A percentile compares a stretch with the other conserved stretches of the same genome.
Evolutionary conservation across 2,113 vertebrate species (phyloP).

Genomic region (Anser brachyrhynchus): DNA sequence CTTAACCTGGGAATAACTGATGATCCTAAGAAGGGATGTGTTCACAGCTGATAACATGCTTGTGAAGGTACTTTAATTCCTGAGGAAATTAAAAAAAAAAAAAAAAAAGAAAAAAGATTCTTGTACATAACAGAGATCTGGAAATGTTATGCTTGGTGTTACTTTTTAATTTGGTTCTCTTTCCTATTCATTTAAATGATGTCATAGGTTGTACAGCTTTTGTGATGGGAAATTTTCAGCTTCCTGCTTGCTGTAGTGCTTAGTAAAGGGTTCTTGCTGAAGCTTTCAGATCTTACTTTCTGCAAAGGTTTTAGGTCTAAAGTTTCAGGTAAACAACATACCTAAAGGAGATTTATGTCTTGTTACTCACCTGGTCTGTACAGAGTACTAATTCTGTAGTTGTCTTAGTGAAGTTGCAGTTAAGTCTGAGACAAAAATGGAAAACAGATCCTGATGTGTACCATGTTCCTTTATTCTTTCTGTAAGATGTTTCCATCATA

Average conservation of each 20-base stretch:
- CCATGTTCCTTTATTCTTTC: neutral
- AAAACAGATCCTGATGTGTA: neutral
- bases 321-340: neutral
- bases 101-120: neutral
- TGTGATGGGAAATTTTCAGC: neutral
- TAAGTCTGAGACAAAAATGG: neutral
- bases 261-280: neutral
- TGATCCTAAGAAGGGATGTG: neutral
- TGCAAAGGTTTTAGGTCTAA: neutral
- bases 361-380: neutral
- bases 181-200: neutral
- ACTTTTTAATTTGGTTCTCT: neutral
- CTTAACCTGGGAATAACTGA: neutral
- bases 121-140: neutral
- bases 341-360: neutral
- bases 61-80: neutral
- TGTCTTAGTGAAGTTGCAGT: neutral
- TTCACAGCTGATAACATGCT: neutral
- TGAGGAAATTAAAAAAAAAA: too few relatives aligned
- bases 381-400: neutral
- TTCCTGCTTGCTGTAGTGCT: neutral
- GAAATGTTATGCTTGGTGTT: neutral
- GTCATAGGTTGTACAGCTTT: neutral
- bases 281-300: conserved; percentile 16
- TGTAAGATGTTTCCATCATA: neutral